Evolutionary conservation across 2,113 vertebrate species (phyloP).

Genomic region (Glaucidium brasilianum): DNA sequence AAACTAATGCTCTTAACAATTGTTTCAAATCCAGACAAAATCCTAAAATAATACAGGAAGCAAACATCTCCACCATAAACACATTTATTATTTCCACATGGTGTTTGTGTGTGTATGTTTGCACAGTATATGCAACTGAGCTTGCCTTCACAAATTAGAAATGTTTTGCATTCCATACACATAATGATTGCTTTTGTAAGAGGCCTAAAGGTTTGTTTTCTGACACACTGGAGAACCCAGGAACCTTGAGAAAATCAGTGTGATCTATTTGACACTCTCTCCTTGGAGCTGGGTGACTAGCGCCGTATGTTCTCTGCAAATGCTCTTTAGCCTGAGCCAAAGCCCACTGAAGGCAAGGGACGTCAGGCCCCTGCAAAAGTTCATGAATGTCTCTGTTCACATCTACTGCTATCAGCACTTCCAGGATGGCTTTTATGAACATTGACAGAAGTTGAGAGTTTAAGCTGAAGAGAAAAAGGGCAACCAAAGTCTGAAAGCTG

Average conservation of each 20-base stretch:
- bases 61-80: conserved; percentile 66
- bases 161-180: conserved; percentile 39
- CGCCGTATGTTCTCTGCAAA: background rate
- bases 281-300: background rate
- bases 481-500: background rate
- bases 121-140: conserved; percentile 15
- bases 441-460: background rate
- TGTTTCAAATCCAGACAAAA: conserved; percentile 62
- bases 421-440: background rate
- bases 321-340: background rate
- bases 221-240: conserved; percentile 32
- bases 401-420: fast-evolving
- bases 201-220: conserved; percentile 58
- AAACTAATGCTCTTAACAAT: conserved; percentile 35
- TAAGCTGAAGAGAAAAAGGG: background rate
- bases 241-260: conserved; percentile 36
- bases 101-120: conserved; percentile 16
- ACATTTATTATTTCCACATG: conserved; percentile 73
- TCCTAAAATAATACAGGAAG: conserved; percentile 66
- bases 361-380: background rate
- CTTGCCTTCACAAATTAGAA: conserved; percentile 48
- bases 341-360: background rate
- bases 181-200: conserved; percentile 41
- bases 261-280: conserved; percentile 9
- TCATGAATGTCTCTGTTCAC: background rate